Conservation (phyloP, 2,888 invertebrate genomes). For the Dasypolia templi region DNA sequence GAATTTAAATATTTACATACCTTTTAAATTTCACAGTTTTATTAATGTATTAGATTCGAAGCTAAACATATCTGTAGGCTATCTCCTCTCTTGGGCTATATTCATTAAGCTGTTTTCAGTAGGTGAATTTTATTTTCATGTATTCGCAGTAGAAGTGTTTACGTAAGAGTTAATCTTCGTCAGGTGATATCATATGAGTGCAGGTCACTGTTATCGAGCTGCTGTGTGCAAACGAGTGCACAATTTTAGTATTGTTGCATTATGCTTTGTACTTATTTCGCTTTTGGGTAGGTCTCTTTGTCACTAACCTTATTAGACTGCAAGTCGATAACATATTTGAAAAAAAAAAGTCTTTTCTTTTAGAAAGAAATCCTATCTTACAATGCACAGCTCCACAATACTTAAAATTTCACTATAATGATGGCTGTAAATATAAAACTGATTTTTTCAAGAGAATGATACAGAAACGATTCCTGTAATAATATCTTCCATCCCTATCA, state of each 20-base stretch:
- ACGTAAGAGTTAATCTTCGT: constrained; percentile 41
- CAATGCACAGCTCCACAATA: neutral
- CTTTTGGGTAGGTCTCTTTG: constrained; percentile 17
- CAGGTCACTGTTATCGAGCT: constrained; percentile 50
- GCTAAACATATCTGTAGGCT: constrained; percentile 51
- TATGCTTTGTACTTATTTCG: neutral
- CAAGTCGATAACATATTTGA: neutral
- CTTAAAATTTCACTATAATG: neutral
- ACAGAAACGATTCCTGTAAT: constrained; percentile 56
- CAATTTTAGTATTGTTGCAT: constrained; percentile 8
- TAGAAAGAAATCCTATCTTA: neutral
- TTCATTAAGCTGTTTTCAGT: constrained; percentile 15
- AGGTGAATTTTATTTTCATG: constrained; percentile 33
- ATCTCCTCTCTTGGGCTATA: constrained; percentile 22
- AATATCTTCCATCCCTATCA: constrained; percentile 47
- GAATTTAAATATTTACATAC: constrained; percentile 26
- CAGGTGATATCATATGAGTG: constrained; percentile 40
- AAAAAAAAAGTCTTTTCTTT: neutral
- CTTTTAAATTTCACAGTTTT: constrained; percentile 64
- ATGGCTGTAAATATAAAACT: constrained; percentile 54
- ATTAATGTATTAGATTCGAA: constrained; percentile 23
- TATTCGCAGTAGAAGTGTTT: constrained; percentile 37
- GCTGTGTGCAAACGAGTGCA: constrained; percentile 31
- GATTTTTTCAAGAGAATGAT: constrained; percentile 52
- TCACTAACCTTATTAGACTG: neutral